Evolutionary conservation across 2,113 vertebrate genomes (phyloP).

Genomic region (Myocastor coypus): DNA sequence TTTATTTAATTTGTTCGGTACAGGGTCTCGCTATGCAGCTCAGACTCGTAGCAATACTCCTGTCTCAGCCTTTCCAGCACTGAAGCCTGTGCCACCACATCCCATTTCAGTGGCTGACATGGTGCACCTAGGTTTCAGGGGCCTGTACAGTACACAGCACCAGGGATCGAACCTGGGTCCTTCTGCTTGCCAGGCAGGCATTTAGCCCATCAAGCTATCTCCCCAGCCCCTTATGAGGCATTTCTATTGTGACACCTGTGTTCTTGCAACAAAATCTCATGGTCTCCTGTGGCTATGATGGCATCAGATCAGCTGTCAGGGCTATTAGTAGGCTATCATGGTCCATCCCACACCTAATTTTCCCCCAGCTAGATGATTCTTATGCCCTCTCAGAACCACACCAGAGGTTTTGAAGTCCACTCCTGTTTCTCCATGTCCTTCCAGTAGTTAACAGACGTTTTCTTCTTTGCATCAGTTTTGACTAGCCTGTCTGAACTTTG

Average conservation of each 20-base stretch:
- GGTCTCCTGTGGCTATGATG: not conserved
- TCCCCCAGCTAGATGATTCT: not conserved
- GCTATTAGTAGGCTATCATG: too few relatives aligned
- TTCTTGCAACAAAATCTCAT: not conserved
- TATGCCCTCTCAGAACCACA: not conserved
- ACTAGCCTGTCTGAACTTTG: not conserved
- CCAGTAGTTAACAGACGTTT: not conserved
- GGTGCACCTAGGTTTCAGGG: too few relatives aligned
- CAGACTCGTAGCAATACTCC: too few relatives aligned
- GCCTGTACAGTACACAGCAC: too few relatives aligned
- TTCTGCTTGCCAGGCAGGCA: too few relatives aligned
- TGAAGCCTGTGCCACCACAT: too few relatives aligned
- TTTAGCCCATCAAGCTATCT: too few relatives aligned
- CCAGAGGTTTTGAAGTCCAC: rapidly evolving
- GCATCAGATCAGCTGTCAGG: not conserved
- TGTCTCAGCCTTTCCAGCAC: too few relatives aligned
- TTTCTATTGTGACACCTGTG: not conserved
- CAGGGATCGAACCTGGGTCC: too few relatives aligned
- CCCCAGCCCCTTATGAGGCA: not conserved
- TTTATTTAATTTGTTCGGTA: too few relatives aligned
- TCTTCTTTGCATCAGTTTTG: not conserved
- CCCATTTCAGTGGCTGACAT: too few relatives aligned
- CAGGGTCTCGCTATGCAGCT: too few relatives aligned
- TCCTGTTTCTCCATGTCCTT: not conserved
- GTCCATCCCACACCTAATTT: not conserved